These are phyloP conservation scores for Clarias gariepinus DNA, from an alignment of 2,113 vertebrate species.

Conservation along the genomic window DNA sequence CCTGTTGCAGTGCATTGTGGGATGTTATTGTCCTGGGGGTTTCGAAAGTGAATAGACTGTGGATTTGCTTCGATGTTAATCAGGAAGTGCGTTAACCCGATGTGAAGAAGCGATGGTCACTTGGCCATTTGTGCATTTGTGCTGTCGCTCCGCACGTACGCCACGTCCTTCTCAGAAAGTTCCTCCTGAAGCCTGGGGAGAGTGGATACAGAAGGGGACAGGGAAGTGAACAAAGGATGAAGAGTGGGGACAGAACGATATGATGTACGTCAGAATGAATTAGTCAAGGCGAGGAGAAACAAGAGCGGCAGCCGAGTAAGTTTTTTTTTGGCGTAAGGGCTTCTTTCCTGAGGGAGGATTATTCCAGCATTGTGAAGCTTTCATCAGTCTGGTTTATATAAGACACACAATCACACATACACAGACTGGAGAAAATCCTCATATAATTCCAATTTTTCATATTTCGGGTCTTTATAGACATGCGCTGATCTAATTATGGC, in stretches of 20 bases:
- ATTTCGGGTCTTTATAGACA: not conserved
- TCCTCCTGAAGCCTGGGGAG: slow-evolving; percentile 61
- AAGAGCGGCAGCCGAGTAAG: not conserved
- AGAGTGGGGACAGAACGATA: not conserved
- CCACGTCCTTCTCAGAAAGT: slow-evolving; percentile 44
- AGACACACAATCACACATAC: not conserved
- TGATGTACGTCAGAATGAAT: slow-evolving; percentile 26
- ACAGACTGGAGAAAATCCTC: slow-evolving; percentile 7
- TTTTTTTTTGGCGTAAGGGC: not conserved
- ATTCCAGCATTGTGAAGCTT: slow-evolving; percentile 11
- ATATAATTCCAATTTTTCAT: not conserved
- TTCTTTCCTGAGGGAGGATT: slow-evolving; percentile 11
- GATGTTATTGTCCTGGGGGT: not conserved
- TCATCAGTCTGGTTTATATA: slow-evolving; percentile 27
- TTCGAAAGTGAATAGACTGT: not conserved
- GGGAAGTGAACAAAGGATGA: slow-evolving; percentile 21
- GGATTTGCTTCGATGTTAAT: not conserved
- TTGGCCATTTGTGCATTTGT: slow-evolving; percentile 6
- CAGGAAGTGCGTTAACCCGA: not conserved
- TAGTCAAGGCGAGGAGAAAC: slow-evolving; percentile 6
- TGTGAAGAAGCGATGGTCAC: slow-evolving; percentile 41
- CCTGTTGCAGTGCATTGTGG: not conserved
- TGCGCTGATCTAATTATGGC: slow-evolving; percentile 11
- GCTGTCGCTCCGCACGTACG: slow-evolving; percentile 37
- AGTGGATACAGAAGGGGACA: slow-evolving; percentile 26